These are phyloP conservation scores for Nemotelus pantherinus DNA, from an alignment of 2,888 invertebrate species.

Conservation along the genomic window DNA sequence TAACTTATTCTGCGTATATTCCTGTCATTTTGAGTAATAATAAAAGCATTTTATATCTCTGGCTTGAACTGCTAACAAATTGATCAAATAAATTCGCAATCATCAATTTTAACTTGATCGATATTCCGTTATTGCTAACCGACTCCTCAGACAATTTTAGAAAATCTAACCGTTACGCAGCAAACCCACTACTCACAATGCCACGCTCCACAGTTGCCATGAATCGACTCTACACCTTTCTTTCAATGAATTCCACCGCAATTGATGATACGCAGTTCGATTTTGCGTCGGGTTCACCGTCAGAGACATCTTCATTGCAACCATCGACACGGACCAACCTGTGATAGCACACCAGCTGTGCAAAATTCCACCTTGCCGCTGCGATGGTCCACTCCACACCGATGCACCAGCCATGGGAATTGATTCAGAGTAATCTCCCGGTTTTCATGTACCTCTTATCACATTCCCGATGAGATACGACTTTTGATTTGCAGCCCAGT, in stretches of 20 bases:
- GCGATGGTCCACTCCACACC: no score
- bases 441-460: conserved; percentile 36
- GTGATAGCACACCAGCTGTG: no score
- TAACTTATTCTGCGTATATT: no score
- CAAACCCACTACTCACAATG: not conserved
- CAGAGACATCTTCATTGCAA: conserved; percentile 32
- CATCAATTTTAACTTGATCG: no score
- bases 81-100: no score
- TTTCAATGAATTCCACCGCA: not conserved
- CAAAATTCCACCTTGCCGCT: no score
- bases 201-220: not conserved
- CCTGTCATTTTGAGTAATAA: no score
- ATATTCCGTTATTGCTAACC: no score
- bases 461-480: conserved; percentile 38
- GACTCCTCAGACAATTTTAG: not conserved
- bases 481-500: conserved; percentile 41
- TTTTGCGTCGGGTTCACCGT: not conserved
- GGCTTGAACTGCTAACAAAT: no score
- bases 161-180: not conserved
- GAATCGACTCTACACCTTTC: conserved; percentile 11
- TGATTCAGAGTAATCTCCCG: conserved; percentile 17
- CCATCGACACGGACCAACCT: not conserved
- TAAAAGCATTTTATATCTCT: no score
- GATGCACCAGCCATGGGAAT: no score
- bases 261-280: conserved; percentile 29